Evolutionary conservation across 2,888 invertebrate species (phyloP), one percentile per base, ranked within the genome.

Genomic region (Cerastis rubricosa): DNA sequence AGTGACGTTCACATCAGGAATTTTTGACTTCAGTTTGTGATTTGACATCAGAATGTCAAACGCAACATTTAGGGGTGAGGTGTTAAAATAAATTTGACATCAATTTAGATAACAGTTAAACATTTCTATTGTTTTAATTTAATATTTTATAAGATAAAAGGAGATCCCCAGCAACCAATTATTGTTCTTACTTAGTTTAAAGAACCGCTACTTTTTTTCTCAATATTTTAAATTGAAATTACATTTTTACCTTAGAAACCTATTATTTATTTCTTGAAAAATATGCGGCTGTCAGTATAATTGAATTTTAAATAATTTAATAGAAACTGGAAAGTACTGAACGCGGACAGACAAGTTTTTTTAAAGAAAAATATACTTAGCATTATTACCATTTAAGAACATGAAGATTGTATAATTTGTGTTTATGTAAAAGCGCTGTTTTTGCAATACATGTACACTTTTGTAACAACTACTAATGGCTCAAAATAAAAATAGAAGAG

Each of bases 261-360:
- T 45, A 45, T 14, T 78, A 78, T 65, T 65, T 72, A 73, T 66
- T 45, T 51, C 72, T 78, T 73, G 43, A 59, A 69, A 70, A 77
- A 43, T 57, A 57, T 59, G 61, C 57, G 11, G 57, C 54, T 63
- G 76, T 71, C 84, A 65, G n/a, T 25, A n/a, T 82, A 82, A 78
- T 82, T 82, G 78, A 25, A 61, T 72, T 69, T 77, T 47, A 72
- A 69, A 81, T 63, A 67, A 35, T 76, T 54, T n/a, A 49, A 66
- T 40, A 73, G 35, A 73, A 73, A 72, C 72, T 72, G 57, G 72
- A 25, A 57, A 65, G 49, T 25, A 40, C 51, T 73, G 57, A 47
- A 78, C 25, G 22, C 25, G 9, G 43, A 6, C 43, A 35, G 14
- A 25, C 65, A n/a, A 35, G 49, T 79, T 66, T 79, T 68, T 78